Evolutionary conservation across 2,113 vertebrate species (phyloP).

Genomic region (Aegithalos caudatus): DNA sequence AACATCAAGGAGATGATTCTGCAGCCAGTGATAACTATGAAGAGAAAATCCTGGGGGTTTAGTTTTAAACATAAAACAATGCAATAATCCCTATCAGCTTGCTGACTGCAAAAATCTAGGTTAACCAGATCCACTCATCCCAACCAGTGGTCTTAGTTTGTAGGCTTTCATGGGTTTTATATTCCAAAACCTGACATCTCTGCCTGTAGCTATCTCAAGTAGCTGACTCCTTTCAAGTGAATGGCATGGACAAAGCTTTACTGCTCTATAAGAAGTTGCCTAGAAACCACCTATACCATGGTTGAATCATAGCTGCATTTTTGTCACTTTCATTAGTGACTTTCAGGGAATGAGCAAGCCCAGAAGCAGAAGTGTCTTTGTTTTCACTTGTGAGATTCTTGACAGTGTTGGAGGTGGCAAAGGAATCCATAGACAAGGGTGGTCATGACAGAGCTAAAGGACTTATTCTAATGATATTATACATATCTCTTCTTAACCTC

Average conservation of each 20-base stretch:
- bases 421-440: neutral
- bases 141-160: neutral
- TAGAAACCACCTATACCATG: neutral
- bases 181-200: neutral
- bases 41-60: slow-evolving; percentile 30
- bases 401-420: neutral
- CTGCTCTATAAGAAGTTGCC: neutral
- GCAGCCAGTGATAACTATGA: slow-evolving; percentile 24
- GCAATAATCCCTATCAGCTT: neutral
- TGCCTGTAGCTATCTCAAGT: neutral
- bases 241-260: neutral
- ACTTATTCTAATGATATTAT: neutral
- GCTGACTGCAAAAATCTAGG: neutral
- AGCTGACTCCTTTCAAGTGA: neutral
- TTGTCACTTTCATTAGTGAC: neutral
- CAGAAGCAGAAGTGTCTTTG: neutral
- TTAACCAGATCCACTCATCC: neutral
- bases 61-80: slow-evolving; percentile 19
- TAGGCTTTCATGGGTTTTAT: neutral
- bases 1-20: slow-evolving; percentile 45
- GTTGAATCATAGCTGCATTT: neutral
- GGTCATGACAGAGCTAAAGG: neutral
- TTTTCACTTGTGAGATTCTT: neutral
- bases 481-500: neutral
- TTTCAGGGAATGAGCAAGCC: neutral